phyloP scores from a whole-genome alignment of 2,888 invertebrate species.

The Dicyrtoma fusca region DNA sequence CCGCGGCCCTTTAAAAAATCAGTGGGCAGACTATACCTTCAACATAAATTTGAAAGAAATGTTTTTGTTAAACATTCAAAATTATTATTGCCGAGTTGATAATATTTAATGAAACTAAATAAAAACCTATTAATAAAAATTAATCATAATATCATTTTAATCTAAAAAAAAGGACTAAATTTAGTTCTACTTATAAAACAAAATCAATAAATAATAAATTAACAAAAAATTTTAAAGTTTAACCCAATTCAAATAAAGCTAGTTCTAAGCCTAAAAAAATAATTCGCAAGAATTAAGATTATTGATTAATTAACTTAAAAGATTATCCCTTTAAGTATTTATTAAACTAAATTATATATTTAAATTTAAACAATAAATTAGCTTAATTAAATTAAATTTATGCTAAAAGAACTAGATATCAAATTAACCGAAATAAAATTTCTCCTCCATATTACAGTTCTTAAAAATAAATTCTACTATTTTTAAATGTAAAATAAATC shows the following conservation, averaged over 20 bases:
- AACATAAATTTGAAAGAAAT: too few relatives aligned
- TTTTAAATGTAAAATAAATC: slow-evolving; percentile 66
- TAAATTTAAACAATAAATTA: slow-evolving; percentile 3
- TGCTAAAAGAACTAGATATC: slow-evolving; percentile 72
- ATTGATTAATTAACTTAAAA: slow-evolving; percentile 11
- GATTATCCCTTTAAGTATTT: slow-evolving; percentile 2
- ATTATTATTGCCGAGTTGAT: too few relatives aligned
- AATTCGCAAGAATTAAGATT: neutral
- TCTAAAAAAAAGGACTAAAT: too few relatives aligned
- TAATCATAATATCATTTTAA: too few relatives aligned
- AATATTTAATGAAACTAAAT: too few relatives aligned
- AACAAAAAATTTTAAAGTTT: too few relatives aligned
- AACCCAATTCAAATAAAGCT: too few relatives aligned
- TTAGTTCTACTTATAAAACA: too few relatives aligned
- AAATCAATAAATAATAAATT: too few relatives aligned
- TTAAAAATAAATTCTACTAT: slow-evolving; percentile 65
- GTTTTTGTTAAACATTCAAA: too few relatives aligned
- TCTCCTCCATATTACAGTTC: slow-evolving; percentile 68
- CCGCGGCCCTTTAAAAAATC: slow-evolving; percentile 74
- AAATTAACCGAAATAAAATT: slow-evolving; percentile 69
- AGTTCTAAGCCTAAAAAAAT: too few relatives aligned
- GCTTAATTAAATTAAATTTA: slow-evolving; percentile 51
- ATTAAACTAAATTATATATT: neutral
- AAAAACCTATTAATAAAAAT: too few relatives aligned
- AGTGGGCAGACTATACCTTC: slow-evolving; percentile 75